These are phyloP conservation scores for Xanthostigma xanthostigma DNA, from an alignment of 2,888 invertebrate species.

Conservation along the genomic window DNA sequence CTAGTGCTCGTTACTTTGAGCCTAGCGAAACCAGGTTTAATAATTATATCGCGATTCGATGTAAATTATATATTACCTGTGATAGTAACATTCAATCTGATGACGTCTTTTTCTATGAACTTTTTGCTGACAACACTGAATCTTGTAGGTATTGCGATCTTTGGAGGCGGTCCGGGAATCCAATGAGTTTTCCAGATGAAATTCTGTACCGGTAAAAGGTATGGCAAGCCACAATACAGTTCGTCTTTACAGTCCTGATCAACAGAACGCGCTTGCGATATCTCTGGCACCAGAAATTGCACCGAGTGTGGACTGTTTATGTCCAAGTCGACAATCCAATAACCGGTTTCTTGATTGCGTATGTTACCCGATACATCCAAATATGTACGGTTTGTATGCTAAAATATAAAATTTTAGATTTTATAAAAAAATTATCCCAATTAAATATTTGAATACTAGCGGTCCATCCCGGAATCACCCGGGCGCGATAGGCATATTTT, in stretches of 20 bases:
- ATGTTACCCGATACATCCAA: slow-evolving; percentile 34
- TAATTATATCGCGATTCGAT: background rate
- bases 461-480: no score
- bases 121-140: slow-evolving; percentile 30
- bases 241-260: slow-evolving; percentile 41
- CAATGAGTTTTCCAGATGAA: slow-evolving; percentile 51
- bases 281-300: slow-evolving; percentile 36
- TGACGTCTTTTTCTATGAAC: slow-evolving; percentile 23
- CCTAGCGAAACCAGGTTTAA: background rate
- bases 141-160: slow-evolving; percentile 31
- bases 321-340: slow-evolving; percentile 65
- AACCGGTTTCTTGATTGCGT: slow-evolving; percentile 35
- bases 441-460: background rate
- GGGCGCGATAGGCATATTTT: no score
- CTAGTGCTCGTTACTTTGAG: background rate
- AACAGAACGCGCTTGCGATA: slow-evolving; percentile 29
- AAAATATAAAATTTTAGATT: slow-evolving; percentile 13
- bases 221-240: slow-evolving; percentile 67
- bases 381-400: slow-evolving; percentile 49
- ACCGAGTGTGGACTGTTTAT: slow-evolving; percentile 51
- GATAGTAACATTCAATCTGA: slow-evolving; percentile 32
- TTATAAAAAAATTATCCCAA: background rate
- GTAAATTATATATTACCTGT: slow-evolving; percentile 26
- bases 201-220: slow-evolving; percentile 56
- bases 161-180: slow-evolving; percentile 38